These are phyloP conservation scores for Halictus rubicundus DNA, from an alignment of 1,140 invertebrate genomes.

Conservation along the genomic window DNA sequence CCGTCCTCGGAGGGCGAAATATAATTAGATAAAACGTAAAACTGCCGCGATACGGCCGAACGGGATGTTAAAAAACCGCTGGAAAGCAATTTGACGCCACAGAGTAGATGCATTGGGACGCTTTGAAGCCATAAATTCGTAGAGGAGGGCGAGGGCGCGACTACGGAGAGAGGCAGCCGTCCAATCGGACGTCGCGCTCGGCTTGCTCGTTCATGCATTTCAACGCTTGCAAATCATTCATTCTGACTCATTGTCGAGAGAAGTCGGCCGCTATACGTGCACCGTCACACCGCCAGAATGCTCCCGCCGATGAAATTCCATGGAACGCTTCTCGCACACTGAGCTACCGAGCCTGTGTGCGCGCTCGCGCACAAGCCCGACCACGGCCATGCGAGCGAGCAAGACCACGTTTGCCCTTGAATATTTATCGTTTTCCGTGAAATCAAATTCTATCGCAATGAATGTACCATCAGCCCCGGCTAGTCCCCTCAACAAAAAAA, in stretches of 20 bases:
- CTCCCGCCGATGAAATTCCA: conserved; percentile 52
- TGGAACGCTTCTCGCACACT: conserved; percentile 38
- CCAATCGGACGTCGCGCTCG: conserved; percentile 67
- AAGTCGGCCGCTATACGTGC: conserved; percentile 56
- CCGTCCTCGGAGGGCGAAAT: conserved; percentile 23
- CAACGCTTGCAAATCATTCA: conserved; percentile 72
- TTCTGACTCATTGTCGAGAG: conserved; percentile 66
- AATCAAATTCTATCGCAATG: conserved; percentile 59
- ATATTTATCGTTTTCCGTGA: conserved; percentile 63
- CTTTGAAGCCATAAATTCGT: conserved; percentile 67
- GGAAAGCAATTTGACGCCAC: conserved; percentile 65
- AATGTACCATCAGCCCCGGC: conserved; percentile 49
- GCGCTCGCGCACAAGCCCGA: not conserved
- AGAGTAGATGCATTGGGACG: conserved; percentile 56
- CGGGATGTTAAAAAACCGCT: conserved; percentile 56
- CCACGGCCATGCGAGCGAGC: not conserved
- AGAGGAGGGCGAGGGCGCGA: conserved; percentile 44
- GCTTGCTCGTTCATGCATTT: conserved; percentile 68
- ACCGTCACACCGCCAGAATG: conserved; percentile 51
- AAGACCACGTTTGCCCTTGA: conserved; percentile 51
- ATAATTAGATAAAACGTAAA: conserved; percentile 58
- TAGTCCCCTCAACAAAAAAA: conserved; percentile 52
- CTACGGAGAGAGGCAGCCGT: conserved; percentile 48
- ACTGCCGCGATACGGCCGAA: conserved; percentile 41
- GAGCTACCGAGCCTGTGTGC: not conserved